Evolutionary conservation across 2,113 vertebrate genomes (phyloP), one percentile per base, ranked within the genome.

Genomic region (Tachycineta bicolor): DNA sequence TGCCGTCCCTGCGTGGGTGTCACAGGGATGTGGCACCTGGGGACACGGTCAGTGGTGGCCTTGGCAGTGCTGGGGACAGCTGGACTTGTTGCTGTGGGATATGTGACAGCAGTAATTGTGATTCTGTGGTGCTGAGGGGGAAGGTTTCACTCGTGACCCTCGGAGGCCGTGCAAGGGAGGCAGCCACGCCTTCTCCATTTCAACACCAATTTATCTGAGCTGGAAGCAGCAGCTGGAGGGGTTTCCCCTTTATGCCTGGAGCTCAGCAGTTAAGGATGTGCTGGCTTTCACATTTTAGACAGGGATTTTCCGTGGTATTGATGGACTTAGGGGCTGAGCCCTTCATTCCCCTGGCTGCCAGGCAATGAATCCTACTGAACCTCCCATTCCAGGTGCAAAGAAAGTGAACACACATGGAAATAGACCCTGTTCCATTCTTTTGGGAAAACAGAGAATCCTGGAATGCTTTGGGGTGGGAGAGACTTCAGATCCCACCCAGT

Each of bases 401-500:
- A 43, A 44, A 43, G 31, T 5, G 49, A 64, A 28, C 13, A 23
- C 20, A 7, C 3, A 0, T 1, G 15, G 60, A 2, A 23, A 31
- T 0, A 26, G 55, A 18, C 9, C n/a, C 29, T 58, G 26, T 1
- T 18, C 23, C 25, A 2, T 43, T 73, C 23, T 63, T 62, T 6
- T 25, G 52, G 43, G 49, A 50, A 14, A 44, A 5, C 39, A 9
- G 0, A 43, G 53, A 69, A 46, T 39, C 22, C 14, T 22, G 19
- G 33, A 0, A 2, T 4, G 28, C 12, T 18, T 22, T 37, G 55
- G 28, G 33, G 6, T 28, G 4, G 4, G 3, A 44, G 22, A 11
- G 18, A 28, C 22, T 23, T 2, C 0, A 33, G 2, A 87, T 0
- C 12, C 1, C 33, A 5, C 1, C 29, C 41, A 6, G 2, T 18